Evolutionary conservation across 2,888 invertebrate species (phyloP), one percentile per base, ranked within the genome.

Genomic region (Acanthococcus lagerstroemiae): DNA sequence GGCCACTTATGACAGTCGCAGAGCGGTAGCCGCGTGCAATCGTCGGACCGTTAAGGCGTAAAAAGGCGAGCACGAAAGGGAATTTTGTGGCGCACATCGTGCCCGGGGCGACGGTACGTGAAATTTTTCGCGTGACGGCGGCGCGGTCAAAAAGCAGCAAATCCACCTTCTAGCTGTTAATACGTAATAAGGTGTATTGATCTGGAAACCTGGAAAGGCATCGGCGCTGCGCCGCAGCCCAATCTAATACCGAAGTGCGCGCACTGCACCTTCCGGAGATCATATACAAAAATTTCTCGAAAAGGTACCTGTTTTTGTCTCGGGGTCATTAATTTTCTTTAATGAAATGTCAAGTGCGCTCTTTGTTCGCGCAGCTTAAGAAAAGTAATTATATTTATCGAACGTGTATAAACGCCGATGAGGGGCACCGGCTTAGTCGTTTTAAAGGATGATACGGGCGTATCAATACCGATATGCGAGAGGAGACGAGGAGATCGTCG

Each of bases 311-410:
- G 63, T 37, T 19, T 22, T 9, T 22, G 52, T 52, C 24, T 52
- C 24, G 21, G 54, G 30, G 52, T 63, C 63, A 63, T 63, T 63
- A 63, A 63, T 63, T 63, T 63, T 63, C 63, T 63, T 63, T 63
- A 63, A 63, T 63, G 63, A 63, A 63, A 63, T 63, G 63, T 63
- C 63, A 63, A 52, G 52, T 52, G 54, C 22, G 52, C 25, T 63
- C 54, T 63, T 63, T 63, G 63, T 54, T 63, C 63, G 63, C 27
- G 50, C 54, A 63, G 54, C 37, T 63, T 63, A 48, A 63, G 52
- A 52, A 63, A 63, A 52, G 63, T 63, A 63, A 63, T 63, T 63
- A 63, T 63, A 63, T 63, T 63, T 63, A 63, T 50, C 63, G 50
- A 63, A 54, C 63, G 30, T 44, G 22, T 37, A 37, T 37, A 37